A percentile compares a stretch with the other conserved stretches of the same genome.
Evolutionary conservation across 37 sponge, comb jelly and placozoan genomes (phyloP).

Genomic region (Amphimedon queenslandica): DNA sequence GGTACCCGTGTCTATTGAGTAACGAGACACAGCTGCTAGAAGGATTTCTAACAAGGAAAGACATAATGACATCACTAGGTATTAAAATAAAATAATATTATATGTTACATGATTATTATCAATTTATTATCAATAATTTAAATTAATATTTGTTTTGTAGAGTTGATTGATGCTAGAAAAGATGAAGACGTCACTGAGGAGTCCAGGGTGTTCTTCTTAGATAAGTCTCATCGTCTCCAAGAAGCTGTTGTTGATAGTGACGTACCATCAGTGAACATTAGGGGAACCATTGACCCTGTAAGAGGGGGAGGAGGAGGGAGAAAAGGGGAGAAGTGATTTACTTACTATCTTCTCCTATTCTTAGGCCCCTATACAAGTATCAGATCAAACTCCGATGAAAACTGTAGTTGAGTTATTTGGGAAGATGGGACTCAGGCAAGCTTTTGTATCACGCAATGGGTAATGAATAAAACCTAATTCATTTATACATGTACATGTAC

Average conservation of each 20-base stretch:
- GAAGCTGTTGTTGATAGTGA: not conserved
- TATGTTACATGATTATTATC: not conserved
- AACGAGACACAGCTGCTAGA: conserved; percentile 72
- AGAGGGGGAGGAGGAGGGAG: no score
- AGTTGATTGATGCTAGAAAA: not conserved
- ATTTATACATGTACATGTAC: not conserved
- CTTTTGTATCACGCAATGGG: no score
- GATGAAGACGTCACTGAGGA: conserved; percentile 18
- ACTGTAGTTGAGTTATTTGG: no score
- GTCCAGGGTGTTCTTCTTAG: conserved; percentile 60
- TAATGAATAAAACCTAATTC: no score
- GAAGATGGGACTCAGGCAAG: no score
- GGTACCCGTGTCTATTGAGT: conserved; percentile 88
- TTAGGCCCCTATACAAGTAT: no score
- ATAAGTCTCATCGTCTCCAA: conserved; percentile 19
- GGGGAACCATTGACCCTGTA: conserved; percentile 73
- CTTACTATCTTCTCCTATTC: no score
- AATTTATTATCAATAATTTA: conserved; percentile 12
- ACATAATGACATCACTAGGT: conserved; percentile 78
- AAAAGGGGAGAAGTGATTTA: no score
- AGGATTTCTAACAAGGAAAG: conserved; percentile 86
- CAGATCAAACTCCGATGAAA: no score
- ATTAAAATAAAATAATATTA: not conserved
- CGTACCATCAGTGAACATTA: conserved; percentile 61
- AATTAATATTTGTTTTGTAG: conserved; percentile 3